Conservation (phyloP, 2,797 vertebrate species). For the Coilia nasus region DNA sequence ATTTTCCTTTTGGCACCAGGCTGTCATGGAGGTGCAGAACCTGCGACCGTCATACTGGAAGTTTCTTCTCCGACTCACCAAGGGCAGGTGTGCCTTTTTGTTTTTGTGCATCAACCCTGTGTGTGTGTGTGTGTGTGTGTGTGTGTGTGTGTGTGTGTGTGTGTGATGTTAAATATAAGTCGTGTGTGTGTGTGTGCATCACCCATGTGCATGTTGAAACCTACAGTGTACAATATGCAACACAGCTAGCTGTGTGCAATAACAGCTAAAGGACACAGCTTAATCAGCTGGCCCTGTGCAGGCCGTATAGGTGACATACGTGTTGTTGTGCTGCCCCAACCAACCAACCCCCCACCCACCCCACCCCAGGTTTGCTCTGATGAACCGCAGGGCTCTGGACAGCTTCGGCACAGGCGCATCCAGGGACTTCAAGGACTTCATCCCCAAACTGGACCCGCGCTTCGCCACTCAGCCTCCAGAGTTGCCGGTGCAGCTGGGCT, state of each 20-base stretch:
- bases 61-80: conserved; percentile 91
- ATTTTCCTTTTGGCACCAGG: conserved; percentile 69
- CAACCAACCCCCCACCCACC: conserved; percentile 58
- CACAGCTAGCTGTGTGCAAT: not conserved
- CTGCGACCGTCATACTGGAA: conserved; percentile 98
- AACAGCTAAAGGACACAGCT: no score
- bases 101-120: conserved; percentile 9
- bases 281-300: no score
- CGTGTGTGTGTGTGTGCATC: not conserved
- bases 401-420: conserved; percentile 92
- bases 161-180: not conserved
- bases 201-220: no score
- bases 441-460: conserved; percentile 87
- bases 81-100: conserved; percentile 85
- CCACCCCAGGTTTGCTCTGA: conserved; percentile 86
- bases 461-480: conserved; percentile 73
- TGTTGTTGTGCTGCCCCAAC: no score
- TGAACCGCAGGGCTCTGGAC: conserved; percentile 91
- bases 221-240: no score
- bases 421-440: conserved; percentile 86
- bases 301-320: no score
- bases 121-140: not conserved
- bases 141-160: not conserved
- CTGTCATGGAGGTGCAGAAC: conserved; percentile 97
- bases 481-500: conserved; percentile 74